Conservation (phyloP, 2,797 vertebrate genomes). For the Brachyalestes nurse region DNA sequence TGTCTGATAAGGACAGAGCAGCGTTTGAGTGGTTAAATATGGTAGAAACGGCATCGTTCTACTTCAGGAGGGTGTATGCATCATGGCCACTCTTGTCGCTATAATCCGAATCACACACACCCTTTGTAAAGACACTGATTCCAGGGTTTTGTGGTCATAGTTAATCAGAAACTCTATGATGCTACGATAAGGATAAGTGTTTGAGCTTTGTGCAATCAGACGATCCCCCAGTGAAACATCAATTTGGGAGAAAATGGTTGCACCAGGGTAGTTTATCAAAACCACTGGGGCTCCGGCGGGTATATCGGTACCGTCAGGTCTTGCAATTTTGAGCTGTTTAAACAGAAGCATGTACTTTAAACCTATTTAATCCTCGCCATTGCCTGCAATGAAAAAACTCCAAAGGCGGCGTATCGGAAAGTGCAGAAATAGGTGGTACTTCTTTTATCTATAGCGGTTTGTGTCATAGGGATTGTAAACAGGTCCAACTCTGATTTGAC, state of each 20-base stretch:
- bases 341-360: too few relatives aligned
- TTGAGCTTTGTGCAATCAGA: conserved; percentile 6
- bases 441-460: not conserved
- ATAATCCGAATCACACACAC: too few relatives aligned
- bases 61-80: too few relatives aligned
- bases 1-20: too few relatives aligned
- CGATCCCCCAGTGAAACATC: not conserved
- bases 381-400: not conserved
- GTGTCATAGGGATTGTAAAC: too few relatives aligned
- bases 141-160: not conserved
- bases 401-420: not conserved
- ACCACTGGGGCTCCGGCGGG: not conserved
- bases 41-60: too few relatives aligned
- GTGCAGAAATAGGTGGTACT: not conserved
- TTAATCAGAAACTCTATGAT: not conserved
- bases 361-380: too few relatives aligned
- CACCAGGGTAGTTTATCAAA: not conserved
- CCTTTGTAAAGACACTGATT: too few relatives aligned
- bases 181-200: too few relatives aligned
- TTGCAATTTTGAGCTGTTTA: not conserved
- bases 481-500: too few relatives aligned
- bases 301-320: not conserved
- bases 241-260: not conserved
- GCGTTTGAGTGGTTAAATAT: too few relatives aligned
- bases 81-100: too few relatives aligned